phyloP scores from a whole-genome alignment of 2,113 vertebrate species.

The Lepus americanus region DNA sequence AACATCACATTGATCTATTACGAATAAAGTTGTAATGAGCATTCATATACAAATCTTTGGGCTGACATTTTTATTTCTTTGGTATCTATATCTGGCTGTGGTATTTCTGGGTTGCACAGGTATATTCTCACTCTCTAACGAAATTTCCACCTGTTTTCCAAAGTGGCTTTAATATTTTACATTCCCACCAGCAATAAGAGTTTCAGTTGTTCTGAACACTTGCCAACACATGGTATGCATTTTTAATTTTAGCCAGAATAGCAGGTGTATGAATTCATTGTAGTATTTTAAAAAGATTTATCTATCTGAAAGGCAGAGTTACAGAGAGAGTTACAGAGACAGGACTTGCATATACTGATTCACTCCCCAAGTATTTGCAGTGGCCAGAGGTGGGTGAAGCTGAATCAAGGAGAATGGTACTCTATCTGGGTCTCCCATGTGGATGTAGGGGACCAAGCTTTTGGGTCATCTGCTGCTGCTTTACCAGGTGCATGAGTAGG shows the following conservation, averaged over 20 bases:
- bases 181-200: background rate
- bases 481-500: no score
- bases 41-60: background rate
- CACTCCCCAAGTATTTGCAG: no score
- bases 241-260: background rate
- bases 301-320: no score
- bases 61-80: slow-evolving; percentile 18
- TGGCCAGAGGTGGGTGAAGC: no score
- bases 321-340: no score
- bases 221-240: background rate
- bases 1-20: background rate
- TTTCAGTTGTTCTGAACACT: background rate
- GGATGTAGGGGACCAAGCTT: no score
- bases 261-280: background rate
- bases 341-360: no score
- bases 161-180: background rate
- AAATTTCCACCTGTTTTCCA: background rate
- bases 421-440: no score
- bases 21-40: background rate
- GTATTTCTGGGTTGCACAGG: background rate
- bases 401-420: no score
- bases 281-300: no score
- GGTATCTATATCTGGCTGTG: background rate
- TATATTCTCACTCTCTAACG: background rate
- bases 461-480: no score